Conservation (phyloP, 2,113 vertebrate species). For the Alectura lathami region DNA sequence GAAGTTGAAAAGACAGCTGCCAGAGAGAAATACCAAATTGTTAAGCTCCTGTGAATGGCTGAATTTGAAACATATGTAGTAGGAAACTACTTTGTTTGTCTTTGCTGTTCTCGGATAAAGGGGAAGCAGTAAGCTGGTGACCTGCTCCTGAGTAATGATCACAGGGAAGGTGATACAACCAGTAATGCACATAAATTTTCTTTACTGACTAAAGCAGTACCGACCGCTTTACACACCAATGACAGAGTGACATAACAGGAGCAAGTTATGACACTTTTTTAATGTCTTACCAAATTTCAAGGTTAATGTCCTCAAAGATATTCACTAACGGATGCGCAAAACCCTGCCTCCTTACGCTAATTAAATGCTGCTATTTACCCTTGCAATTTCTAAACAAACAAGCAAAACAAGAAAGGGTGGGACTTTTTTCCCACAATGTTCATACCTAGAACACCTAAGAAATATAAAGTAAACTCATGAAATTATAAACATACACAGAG, state of each 20-base stretch:
- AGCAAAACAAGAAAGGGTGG: neutral
- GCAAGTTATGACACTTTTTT: neutral
- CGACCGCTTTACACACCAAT: neutral
- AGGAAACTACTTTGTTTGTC: neutral
- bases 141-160: neutral
- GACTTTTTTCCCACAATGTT: neutral
- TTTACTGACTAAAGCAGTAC: accelerated
- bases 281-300: neutral
- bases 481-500: neutral
- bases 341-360: neutral
- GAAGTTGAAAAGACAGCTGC: neutral
- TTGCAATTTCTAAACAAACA: neutral
- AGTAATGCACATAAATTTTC: neutral
- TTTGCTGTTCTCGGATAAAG: neutral
- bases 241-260: neutral
- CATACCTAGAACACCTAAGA: neutral
- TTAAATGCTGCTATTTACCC: neutral
- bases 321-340: neutral
- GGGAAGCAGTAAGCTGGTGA: neutral
- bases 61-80: neutral
- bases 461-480: neutral
- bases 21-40: neutral
- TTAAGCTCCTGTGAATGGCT: neutral
- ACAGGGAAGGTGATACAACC: neutral
- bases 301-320: neutral